Base-by-base conservation (phyloP, 2,888 invertebrate species). In the Sarcophaga variegata region DNA sequence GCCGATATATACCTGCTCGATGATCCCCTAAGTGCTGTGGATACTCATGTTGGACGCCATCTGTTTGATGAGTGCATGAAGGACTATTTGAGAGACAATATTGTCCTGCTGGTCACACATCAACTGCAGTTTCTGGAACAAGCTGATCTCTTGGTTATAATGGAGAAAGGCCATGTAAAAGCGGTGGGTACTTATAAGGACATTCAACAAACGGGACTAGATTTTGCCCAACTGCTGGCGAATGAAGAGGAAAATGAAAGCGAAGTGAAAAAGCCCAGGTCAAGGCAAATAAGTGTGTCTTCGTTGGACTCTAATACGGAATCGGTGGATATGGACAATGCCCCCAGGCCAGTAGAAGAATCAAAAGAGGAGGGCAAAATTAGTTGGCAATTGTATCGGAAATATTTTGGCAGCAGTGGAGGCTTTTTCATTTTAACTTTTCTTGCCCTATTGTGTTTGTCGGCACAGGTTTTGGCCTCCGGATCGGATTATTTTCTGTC, bases 11-110 rank as follows among this genome's bases (percentile, higher is more conserved):
- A 98, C 91, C 94, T 98, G 20, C 94, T 98, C 72, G 98, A 98
- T 93, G 98, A 98, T 94, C 98, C 98, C 0, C 94, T 98, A 64
- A 97, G 97, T 79, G 98, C 98, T 0, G 98, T 98, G 25, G 98
- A 98, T 94, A 95, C 98, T 0, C 97, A 97, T 92, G 98, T 98
- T 0, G 97, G 98, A 1, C 95, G 97, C 8, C 97, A 97, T 93
- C 94, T 98, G 89, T 98, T 98, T 93, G 97, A 98, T 84, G 92
- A 93, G 81, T 94, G 93, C 59, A 92, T 94, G 91, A 91, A 92
- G 4, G 91, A 91, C 0, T 93, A 90, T 89, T 92, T 97, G 82
- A 94, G 94, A 49, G 94, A 95, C 4, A 96, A 96, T 90, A 96
- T 96, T 11, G 95, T 96, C 0, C 94, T 97, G 59, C 93, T 97